A percentile compares a stretch with the other conserved stretches of the same genome.
Evolutionary conservation across 2,797 vertebrate species (phyloP).

Genomic region (Mormyrops attenuatus): DNA sequence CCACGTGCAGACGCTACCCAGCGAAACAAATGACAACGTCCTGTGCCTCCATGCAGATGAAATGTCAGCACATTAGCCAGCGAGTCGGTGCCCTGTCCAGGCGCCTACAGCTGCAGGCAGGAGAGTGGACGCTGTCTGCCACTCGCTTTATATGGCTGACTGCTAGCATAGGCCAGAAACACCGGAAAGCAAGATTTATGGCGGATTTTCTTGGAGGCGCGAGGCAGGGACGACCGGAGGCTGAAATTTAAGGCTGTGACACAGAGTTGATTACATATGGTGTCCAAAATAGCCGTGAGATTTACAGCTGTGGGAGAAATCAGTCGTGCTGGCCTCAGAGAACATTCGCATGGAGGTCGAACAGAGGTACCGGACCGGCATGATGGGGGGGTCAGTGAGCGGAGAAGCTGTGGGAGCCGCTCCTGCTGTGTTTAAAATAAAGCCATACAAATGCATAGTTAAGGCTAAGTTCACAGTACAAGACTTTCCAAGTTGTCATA

Average conservation of each 20-base stretch:
- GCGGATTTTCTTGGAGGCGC: constrained; percentile 32
- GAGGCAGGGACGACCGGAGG: constrained; percentile 34
- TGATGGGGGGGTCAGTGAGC: not conserved
- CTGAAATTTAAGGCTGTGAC: constrained; percentile 48
- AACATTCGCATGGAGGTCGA: constrained; percentile 31
- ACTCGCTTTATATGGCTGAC: constrained; percentile 48
- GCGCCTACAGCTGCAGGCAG: not conserved
- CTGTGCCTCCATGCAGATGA: constrained; percentile 10
- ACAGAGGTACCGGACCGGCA: not conserved
- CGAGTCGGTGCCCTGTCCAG: not conserved
- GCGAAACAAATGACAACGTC: not conserved
- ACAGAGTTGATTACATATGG: constrained; percentile 33
- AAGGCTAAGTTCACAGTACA: not conserved
- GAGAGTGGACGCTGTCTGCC: constrained; percentile 26
- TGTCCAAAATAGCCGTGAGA: constrained; percentile 54
- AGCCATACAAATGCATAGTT: not conserved
- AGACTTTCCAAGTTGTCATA: not conserved
- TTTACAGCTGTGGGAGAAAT: constrained; percentile 48
- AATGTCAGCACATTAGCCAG: constrained; percentile 2
- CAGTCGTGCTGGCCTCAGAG: constrained; percentile 29
- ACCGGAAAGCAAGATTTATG: constrained; percentile 56
- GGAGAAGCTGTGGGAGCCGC: constrained; percentile 28
- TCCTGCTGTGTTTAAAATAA: not conserved
- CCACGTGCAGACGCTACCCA: not conserved
- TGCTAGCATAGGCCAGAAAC: constrained; percentile 60